Evolutionary conservation across 2,113 vertebrate species (phyloP), one percentile per base, ranked within the genome.

Genomic region (Dipodomys merriami): DNA sequence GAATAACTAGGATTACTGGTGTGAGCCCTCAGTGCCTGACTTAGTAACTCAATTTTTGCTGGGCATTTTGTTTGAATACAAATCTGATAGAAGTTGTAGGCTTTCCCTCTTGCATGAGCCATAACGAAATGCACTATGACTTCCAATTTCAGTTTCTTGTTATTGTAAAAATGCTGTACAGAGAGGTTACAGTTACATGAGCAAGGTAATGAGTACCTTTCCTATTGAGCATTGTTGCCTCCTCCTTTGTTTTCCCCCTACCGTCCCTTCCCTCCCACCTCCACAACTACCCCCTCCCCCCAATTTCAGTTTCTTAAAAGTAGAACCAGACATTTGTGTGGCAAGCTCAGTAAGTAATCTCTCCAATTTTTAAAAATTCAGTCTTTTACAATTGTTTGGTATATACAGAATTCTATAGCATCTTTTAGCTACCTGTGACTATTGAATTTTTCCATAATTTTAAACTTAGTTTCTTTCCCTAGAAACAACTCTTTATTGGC

Each of bases 401-500:
- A 88, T 11, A 88, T 30, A 77, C 12, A 72, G 80, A 91, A 89
- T 89, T 89, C 62, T 78, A 62, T 3, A 86, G 53, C 82, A 91
- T 39, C 49, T 73, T 92, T 67, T 49, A 93, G 62, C 73, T 93
- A 81, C 53, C 77, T 57, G 23, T 2, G 81, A 92, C 35, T 87
- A 78, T 69, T 84, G 71, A 65, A 65, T 57, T 49, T 94, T 95
- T 62, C 82, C 30, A 79, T 89, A 67, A 81, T 57, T 83, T 73
- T 77, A 72, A 73, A 35, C 29, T 88, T 91, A 64, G 35, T 49
- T 39, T 49, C 49, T 90, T 91, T 30, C 33, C 82, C 89, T 86
- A 64, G 74, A 95, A 91, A 87, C 73, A 88, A 79, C 33, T 77
- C 19, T 46, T 83, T 93, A 91, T 90, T 68, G 46, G 85, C 68